phyloP scores from a whole-genome alignment of 2,113 vertebrate species.

The Rhipidura dahli region DNA sequence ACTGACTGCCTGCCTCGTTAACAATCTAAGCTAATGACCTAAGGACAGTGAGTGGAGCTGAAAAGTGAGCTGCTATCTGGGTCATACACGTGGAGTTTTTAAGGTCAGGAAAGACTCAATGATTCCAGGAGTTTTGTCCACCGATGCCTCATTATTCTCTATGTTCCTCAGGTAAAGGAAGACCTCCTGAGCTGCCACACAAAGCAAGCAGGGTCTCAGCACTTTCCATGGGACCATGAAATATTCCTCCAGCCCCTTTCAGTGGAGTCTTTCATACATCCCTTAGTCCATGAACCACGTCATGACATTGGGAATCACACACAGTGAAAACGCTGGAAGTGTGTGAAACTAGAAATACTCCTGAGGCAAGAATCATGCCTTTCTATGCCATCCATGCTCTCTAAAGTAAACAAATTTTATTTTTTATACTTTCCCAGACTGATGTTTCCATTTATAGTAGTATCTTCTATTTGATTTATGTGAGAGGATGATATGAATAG shows the following conservation, averaged over 20 bases:
- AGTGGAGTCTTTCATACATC: accelerated
- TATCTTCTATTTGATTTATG: not conserved
- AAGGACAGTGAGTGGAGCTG: not conserved
- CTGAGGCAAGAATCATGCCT: not conserved
- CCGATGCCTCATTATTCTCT: not conserved
- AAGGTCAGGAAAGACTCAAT: not conserved
- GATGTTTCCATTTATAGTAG: not conserved
- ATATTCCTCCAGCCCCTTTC: not conserved
- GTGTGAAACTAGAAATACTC: not conserved
- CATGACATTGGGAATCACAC: not conserved
- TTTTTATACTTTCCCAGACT: not conserved
- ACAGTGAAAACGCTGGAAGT: not conserved
- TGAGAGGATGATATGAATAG: not conserved
- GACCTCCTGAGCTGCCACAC: not conserved
- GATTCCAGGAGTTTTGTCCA: not conserved
- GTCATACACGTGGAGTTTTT: not conserved
- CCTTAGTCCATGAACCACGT: not conserved
- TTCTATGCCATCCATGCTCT: not conserved
- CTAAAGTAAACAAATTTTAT: not conserved
- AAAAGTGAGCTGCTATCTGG: not conserved
- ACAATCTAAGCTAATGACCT: not conserved
- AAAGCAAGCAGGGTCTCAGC: not conserved
- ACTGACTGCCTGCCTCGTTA: not conserved
- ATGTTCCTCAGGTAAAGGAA: not conserved
- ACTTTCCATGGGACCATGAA: not conserved